Evolutionary conservation across 1,140 invertebrate species (phyloP), one percentile per base, ranked within the genome.

Genomic region (Elymnias hypermnestra): DNA sequence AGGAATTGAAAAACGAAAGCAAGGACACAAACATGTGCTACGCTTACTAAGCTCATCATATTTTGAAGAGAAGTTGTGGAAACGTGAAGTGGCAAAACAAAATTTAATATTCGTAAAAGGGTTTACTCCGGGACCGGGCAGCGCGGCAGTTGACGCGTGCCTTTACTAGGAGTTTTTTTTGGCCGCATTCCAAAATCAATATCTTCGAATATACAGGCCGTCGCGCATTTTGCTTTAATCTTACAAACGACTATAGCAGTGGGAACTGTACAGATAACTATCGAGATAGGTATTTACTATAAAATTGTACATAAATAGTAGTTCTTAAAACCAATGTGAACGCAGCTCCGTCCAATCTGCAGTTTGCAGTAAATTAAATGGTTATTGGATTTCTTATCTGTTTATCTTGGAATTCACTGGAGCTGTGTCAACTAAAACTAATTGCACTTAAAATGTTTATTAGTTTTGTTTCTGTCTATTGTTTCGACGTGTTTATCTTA

Each of bases 61-160:
- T 73, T 73, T 77, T 74, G 65, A 63, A 59, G 57, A 59, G 65
- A 62, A 76, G 61, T 70, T 74, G 72, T 72, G 61, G 68, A 79
- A 65, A 78, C 65, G 71, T 69, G 71, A 85, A 85, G 73, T 79
- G 82, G 75, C 77, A 83, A 83, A 85, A 85, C 82, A 85, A 75
- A 85, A 83, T 85, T 83, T 85, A 85, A 85, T 85, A 85, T 83
- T 83, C 75, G 78, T 83, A 72, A 85, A 83, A 83, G 82, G 82
- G 78, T 85, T 85, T 65, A 85, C 62, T 66, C 60, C 65, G 69
- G 63, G 64, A 72, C 62, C 65, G 72, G 73, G 67, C 71, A 76
- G 67, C 72, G 69, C 63, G 73, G 73, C 67, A 75, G 73, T 85
- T 85, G 78, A 85, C 82, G 82, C 82, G 76, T 78, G 81, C 71